Base-by-base conservation (phyloP, 2,888 invertebrate species). In the Cataglyphis albicans region DNA sequence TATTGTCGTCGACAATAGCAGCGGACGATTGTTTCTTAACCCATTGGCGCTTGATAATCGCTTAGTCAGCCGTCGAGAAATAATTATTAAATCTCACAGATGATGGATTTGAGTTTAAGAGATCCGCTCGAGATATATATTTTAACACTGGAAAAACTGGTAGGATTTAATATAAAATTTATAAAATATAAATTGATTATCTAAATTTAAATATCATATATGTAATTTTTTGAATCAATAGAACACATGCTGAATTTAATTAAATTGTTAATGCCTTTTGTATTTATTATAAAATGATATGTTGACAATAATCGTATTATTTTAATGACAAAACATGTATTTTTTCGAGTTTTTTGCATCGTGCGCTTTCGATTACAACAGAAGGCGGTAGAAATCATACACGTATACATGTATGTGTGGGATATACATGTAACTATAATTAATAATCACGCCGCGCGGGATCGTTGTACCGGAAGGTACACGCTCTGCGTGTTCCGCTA, bases 401-500 rank as follows among this genome's bases (percentile, higher is more conserved):
- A 12, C 15, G 32, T 25, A 6, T 18, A 21, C 10, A 12, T 25
- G 59, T 25, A 73, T 57, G 38, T 55, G 41, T 59, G 59, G 85
- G 80, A 84, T 86, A 35, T 25, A 83, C 84, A 35, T 18, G 10
- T 38, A 57, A 55, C 81, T 78, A 83, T 67, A 84, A 87, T 80
- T 89, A 89, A 89, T 89, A 88, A 88, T 88, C 81, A 63, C 65
- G 57, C 84, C 25, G 57, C 29, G 57, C 67, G 83, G 86, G 92
- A 92, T 92, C 92, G 90, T 89, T 91, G 92, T 91, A 93, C 93
- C 93, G 93, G 93, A 93, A 94, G 93, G 86, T 88, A 93, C 92
- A 93, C 89, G 93, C 91, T 91, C 91, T 86, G 89, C 88, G 89
- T 89, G 89, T 91, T 91, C 88, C 90, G 85, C 87, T 92, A 89